Percentiles rank a stretch among this genome's conserved stretches.
These are phyloP conservation scores for Masticophis lateralis DNA, from an alignment of 2,797 vertebrate species.

Conservation along the genomic window DNA sequence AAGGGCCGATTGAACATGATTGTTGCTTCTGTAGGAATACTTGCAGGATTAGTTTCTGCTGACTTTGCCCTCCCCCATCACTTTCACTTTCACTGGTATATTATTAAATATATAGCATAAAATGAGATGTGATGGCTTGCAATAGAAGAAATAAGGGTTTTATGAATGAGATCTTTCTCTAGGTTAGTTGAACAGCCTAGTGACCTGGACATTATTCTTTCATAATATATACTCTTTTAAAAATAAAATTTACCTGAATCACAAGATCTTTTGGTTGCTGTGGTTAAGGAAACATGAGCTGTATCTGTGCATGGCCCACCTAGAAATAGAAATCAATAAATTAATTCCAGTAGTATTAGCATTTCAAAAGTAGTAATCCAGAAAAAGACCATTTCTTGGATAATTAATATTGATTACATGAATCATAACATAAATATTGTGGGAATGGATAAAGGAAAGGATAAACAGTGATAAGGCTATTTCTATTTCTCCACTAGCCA, in stretches of 20 bases:
- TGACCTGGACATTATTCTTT: background rate
- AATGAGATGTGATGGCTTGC: background rate
- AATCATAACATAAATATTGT: background rate
- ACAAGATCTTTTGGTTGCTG: constrained; percentile 89
- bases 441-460: background rate
- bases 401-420: background rate
- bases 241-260: constrained; percentile 80
- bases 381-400: background rate
- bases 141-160: background rate
- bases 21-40: background rate
- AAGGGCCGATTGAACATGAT: background rate
- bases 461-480: background rate
- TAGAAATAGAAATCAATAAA: constrained; percentile 64
- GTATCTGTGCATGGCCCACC: constrained; percentile 90
- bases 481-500: background rate
- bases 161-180: background rate
- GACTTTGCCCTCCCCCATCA: background rate
- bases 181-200: background rate
- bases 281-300: constrained; percentile 84
- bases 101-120: background rate
- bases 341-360: constrained; percentile 29
- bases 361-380: constrained; percentile 13
- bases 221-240: background rate
- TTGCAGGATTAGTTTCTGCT: background rate
- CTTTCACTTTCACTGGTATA: background rate